Base-by-base conservation (phyloP, 2,888 invertebrate genomes). In the Pollenia griseotomentosa region DNA sequence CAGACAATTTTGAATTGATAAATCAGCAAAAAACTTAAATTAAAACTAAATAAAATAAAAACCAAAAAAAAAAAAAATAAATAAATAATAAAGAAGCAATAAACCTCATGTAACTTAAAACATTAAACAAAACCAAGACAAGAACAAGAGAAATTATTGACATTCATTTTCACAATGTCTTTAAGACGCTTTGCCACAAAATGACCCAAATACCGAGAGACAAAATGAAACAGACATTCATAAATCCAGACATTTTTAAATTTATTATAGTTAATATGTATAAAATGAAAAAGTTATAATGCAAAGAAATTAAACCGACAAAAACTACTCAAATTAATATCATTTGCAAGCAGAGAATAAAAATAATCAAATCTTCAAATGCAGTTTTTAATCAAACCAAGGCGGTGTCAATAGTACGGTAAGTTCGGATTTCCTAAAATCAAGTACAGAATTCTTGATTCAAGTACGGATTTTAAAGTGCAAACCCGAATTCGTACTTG, bases 131-230 rank as follows among this genome's bases (percentile, higher is more conserved):
- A 86, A 51, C 83, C 66, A 74, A 79, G 73, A 42, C 46, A 33
- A 53, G 14, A 55, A 55, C 68, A 9, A 70, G 80, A 86, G 75
- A 80, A 86, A 86, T 75, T 83, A 83, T 83, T 87, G 86, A 81
- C 83, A 87, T 83, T 77, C 51, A 73, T 77, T 86, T 83, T 80
- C 12, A 46, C 42, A 51, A 66, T 19, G 53, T 19, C 53, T 77
- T 57, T 19, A 68, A 68, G 16, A 19, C 48, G 51, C 42, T 57
- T 53, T 80, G 68, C 59, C 66, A 71, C 80, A 80, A 73, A 66
- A 53, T 87, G 83, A 87, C 86, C 86, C 66, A 83, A 87, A 87
- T 87, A 77, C 83, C 71, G 44, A 44, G 44, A 44, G 4, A 55
- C 51, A 53, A 73, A 82, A 63, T 65, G 42, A 73, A 77, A 65